Conservation (phyloP, 2,113 vertebrate species). For the Papio anubis region DNA sequence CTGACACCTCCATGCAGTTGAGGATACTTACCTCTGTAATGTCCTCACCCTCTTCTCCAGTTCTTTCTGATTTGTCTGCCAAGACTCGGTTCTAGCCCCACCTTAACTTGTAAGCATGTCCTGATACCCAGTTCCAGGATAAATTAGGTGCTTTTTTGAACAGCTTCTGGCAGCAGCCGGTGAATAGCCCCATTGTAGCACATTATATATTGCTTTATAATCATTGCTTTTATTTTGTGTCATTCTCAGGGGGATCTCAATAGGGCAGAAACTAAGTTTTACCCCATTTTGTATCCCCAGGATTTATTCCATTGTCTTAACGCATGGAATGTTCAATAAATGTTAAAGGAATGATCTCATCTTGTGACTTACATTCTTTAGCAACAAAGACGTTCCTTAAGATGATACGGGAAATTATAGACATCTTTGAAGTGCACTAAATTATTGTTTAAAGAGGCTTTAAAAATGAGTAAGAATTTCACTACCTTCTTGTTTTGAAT, state of each 20-base stretch:
- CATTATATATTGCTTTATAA: background rate
- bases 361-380: background rate
- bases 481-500: background rate
- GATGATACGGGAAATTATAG: background rate
- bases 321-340: background rate
- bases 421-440: conserved; percentile 18
- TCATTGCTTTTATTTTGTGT: background rate
- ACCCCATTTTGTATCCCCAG: background rate
- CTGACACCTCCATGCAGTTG: background rate
- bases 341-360: background rate
- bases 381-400: background rate
- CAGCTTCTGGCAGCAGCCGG: background rate
- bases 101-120: background rate
- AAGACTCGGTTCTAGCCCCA: background rate
- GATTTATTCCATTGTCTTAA: background rate
- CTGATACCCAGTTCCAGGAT: background rate
- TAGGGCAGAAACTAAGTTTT: background rate
- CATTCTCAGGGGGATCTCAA: background rate
- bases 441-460: conserved; percentile 1
- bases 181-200: background rate
- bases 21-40: background rate
- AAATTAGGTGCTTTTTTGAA: background rate
- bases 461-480: conserved; percentile 5
- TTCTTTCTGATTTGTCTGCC: background rate
- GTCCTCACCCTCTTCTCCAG: background rate